These are phyloP conservation scores for Condylostylus longicornis DNA, from an alignment of 1,140 invertebrate genomes.

Conservation along the genomic window DNA sequence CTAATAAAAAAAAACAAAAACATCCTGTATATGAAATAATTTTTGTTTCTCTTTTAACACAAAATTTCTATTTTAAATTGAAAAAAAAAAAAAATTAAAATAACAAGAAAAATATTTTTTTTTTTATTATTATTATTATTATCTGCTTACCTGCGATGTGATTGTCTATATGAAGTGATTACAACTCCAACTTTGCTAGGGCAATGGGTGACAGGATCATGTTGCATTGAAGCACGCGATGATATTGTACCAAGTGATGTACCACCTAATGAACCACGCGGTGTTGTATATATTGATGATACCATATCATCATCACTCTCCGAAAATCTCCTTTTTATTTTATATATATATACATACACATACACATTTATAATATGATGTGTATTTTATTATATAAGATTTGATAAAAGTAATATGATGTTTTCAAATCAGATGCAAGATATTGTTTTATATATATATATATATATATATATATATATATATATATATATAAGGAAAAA, in stretches of 20 bases:
- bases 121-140: no score
- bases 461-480: no score
- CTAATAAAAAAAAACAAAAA: slow-evolving; percentile 26
- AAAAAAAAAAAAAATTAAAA: no score
- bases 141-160: slow-evolving; percentile 66
- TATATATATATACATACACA: no score
- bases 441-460: slow-evolving; percentile 1
- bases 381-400: no score
- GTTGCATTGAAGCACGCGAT: slow-evolving; percentile 41
- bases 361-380: no score
- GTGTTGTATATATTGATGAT: slow-evolving; percentile 13
- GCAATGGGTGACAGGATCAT: slow-evolving; percentile 39
- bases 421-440: no score
- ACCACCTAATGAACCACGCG: slow-evolving; percentile 10
- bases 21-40: no score
- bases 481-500: no score
- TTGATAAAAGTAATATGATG: slow-evolving; percentile 20
- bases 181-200: slow-evolving; percentile 72
- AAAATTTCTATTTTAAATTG: no score
- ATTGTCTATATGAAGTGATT: slow-evolving; percentile 81
- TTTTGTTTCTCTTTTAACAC: no score
- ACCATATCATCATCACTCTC: slow-evolving; percentile 10
- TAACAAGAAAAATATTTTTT: no score
- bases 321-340: slow-evolving; percentile 13
- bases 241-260: slow-evolving; percentile 18